Conservation (phyloP, 2,888 invertebrate genomes). For the Rhagonycha fulva region DNA sequence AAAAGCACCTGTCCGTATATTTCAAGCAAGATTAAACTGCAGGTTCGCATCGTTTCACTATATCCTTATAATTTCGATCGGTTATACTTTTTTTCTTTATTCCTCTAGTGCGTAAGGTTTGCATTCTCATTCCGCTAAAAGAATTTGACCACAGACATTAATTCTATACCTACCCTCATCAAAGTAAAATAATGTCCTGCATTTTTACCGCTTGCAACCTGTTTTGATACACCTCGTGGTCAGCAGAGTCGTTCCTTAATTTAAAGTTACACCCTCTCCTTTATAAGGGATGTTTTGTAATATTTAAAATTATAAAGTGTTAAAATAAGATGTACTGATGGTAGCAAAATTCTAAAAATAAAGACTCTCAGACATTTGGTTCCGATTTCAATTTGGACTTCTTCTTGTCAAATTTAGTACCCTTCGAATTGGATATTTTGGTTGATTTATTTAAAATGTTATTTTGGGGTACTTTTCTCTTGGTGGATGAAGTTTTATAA, state of each 20-base stretch:
- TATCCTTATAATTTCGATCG: conserved; percentile 30
- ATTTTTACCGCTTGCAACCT: conserved; percentile 45
- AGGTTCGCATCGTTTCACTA: conserved; percentile 40
- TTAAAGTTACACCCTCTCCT: conserved; percentile 27
- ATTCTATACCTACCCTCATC: conserved; percentile 55
- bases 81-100: conserved; percentile 7
- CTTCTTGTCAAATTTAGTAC: neutral
- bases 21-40: conserved; percentile 47
- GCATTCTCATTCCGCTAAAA: conserved; percentile 27
- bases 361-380: neutral
- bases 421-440: neutral
- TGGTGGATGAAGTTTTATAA: neutral
- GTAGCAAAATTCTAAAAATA: neutral
- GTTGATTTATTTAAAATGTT: neutral
- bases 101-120: conserved; percentile 19
- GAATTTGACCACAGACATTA: conserved; percentile 48
- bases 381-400: neutral
- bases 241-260: conserved; percentile 33
- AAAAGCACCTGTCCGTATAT: conserved; percentile 48
- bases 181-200: conserved; percentile 49
- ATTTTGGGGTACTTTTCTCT: neutral
- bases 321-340: neutral
- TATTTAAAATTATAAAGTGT: neutral
- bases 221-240: conserved; percentile 38
- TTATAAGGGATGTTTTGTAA: conserved; percentile 21